phyloP scores from a whole-genome alignment of 1,140 invertebrate species.

The Aphelenchoides fujianensis region DNA sequence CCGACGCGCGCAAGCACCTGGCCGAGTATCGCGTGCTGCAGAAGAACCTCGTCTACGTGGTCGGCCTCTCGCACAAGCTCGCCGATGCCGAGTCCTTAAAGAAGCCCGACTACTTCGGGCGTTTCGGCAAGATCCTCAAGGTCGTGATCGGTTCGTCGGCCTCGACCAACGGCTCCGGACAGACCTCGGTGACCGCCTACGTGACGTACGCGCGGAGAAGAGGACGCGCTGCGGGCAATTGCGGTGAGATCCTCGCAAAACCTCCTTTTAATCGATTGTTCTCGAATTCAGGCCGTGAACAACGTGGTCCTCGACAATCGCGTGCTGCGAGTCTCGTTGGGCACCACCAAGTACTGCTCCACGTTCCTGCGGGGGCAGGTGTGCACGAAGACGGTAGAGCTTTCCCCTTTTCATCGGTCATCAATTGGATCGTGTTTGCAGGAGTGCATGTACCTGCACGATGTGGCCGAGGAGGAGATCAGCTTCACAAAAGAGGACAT shows the following conservation, averaged over 20 bases:
- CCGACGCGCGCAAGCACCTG: conserved; percentile 91
- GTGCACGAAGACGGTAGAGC: conserved; percentile 80
- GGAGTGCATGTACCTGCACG: conserved; percentile 99
- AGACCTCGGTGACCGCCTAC: conserved; percentile 71
- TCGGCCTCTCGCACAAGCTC: conserved; percentile 87
- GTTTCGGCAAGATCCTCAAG: conserved; percentile 99
- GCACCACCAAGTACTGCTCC: conserved; percentile 99
- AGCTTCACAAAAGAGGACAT: conserved; percentile 99
- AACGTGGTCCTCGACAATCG: conserved; percentile 90
- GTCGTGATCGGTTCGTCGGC: conserved; percentile 98
- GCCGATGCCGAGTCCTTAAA: conserved; percentile 91
- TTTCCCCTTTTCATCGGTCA: neutral
- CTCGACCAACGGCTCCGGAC: conserved; percentile 63
- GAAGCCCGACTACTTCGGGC: conserved; percentile 97
- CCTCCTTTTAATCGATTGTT: too few species aligned
- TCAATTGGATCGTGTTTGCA: conserved; percentile 52
- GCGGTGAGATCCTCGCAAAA: conserved; percentile 42
- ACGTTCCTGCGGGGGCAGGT: conserved; percentile 95
- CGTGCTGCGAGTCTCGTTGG: conserved; percentile 91
- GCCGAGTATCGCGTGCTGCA: conserved; percentile 93
- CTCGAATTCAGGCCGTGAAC: conserved; percentile 84
- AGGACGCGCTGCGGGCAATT: conserved; percentile 92
- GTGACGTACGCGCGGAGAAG: conserved; percentile 88
- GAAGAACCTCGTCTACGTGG: conserved; percentile 97
- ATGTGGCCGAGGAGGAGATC: conserved; percentile 89